These are phyloP conservation scores for Gallinago stenura DNA, from an alignment of 2,797 vertebrate species.

Conservation along the genomic window DNA sequence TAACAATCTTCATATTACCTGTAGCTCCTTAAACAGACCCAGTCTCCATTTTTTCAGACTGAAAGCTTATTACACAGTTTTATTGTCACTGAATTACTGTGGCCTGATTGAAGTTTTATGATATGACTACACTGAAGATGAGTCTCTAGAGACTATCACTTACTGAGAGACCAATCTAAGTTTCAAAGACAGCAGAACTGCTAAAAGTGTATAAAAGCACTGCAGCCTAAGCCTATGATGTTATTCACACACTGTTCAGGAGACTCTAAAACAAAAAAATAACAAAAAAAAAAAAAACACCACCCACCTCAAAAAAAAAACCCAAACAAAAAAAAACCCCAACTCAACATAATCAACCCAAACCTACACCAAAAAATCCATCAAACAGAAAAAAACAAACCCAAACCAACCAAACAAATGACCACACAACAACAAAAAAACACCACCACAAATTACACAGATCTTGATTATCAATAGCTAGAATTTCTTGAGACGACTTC, in stretches of 20 bases:
- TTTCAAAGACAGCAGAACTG: background rate
- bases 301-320: no score
- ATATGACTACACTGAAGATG: background rate
- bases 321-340: no score
- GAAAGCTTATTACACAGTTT: background rate
- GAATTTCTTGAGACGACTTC: background rate
- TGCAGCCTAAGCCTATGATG: background rate
- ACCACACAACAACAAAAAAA: background rate
- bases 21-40: background rate
- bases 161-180: background rate
- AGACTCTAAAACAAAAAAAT: background rate
- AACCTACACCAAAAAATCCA: background rate
- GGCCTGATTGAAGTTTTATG: conserved; percentile 36
- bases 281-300: no score
- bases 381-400: background rate
- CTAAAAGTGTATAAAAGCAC: background rate
- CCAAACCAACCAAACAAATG: no score
- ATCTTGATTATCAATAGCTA: background rate
- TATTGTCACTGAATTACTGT: background rate
- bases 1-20: background rate
- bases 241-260: background rate
- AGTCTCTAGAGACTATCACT: background rate
- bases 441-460: background rate
- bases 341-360: background rate
- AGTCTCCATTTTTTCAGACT: background rate